A percentile compares a stretch with the other conserved stretches of the same genome.
phyloP scores from a whole-genome alignment of 2,888 invertebrate species.

The Cremastinae sp. region DNA sequence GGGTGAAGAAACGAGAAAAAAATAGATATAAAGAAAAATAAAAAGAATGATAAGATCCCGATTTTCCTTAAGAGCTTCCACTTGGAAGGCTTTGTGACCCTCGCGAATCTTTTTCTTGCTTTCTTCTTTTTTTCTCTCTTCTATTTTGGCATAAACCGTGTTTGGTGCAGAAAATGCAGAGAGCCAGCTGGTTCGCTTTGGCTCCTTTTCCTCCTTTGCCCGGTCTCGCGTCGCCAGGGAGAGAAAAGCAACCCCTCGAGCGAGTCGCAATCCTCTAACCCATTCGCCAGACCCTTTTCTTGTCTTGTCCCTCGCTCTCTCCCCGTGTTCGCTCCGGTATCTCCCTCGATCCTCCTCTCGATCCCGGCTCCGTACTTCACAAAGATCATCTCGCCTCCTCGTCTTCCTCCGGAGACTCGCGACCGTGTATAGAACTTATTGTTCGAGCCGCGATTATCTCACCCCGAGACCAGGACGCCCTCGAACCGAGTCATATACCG shows the following conservation, averaged over 20 bases:
- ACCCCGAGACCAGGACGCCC: constrained; percentile 50
- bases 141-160: constrained; percentile 38
- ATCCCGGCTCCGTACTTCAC: constrained; percentile 55
- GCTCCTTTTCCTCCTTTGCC: constrained; percentile 24
- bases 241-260: constrained; percentile 50
- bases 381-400: constrained; percentile 56
- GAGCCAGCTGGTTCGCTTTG: constrained; percentile 39
- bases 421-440: constrained; percentile 63
- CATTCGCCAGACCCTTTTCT: constrained; percentile 62
- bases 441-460: constrained; percentile 70
- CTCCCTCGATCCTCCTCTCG: constrained; percentile 19
- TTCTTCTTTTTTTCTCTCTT: constrained; percentile 54
- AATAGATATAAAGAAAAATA: constrained; percentile 7
- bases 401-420: too few relatives aligned
- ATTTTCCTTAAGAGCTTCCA: constrained; percentile 66
- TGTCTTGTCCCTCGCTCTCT: constrained; percentile 48
- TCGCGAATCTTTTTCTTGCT: constrained; percentile 62
- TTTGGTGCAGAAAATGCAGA: constrained; percentile 31
- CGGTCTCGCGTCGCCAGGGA: constrained; percentile 15
- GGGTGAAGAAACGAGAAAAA: neutral
- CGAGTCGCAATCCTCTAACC: constrained; percentile 53
- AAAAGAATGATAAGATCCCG: constrained; percentile 26
- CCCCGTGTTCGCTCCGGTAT: constrained; percentile 40
- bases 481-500: constrained; percentile 3
- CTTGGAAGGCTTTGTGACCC: constrained; percentile 64